Evolutionary conservation across 2,113 vertebrate species (phyloP).

Genomic region (Cricetomys ansorgei): DNA sequence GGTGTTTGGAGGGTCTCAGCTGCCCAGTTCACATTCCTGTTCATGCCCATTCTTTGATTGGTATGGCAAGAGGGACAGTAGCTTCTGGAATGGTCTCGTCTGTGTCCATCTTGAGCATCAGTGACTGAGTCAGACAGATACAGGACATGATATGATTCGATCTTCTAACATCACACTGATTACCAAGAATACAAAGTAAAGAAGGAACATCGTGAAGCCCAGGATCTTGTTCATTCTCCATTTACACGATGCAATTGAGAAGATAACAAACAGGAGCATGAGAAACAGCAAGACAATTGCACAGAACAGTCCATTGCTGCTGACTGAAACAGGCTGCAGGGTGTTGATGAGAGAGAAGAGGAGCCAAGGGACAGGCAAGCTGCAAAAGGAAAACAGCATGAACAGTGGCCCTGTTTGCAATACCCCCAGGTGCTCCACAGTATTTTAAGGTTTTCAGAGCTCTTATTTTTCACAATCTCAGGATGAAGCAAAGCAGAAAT

Average conservation of each 20-base stretch:
- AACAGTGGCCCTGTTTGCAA: not conserved
- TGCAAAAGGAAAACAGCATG: constrained; percentile 80
- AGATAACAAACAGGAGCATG: constrained; percentile 98
- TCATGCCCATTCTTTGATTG: not conserved
- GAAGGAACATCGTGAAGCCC: constrained; percentile 95
- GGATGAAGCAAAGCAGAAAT: not conserved
- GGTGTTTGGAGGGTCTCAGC: not conserved
- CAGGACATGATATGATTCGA: constrained; percentile 93
- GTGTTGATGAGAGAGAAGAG: constrained; percentile 89
- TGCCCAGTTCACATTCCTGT: not conserved
- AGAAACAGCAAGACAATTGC: constrained; percentile 97
- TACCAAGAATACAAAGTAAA: constrained; percentile 96
- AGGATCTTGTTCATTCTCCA: constrained; percentile 98
- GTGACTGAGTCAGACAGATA: constrained; percentile 87
- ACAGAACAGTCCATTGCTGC: constrained; percentile 98
- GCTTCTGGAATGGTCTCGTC: not conserved
- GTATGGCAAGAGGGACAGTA: not conserved
- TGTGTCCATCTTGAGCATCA: not conserved
- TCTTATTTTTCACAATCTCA: not conserved
- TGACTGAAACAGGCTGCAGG: constrained; percentile 92
- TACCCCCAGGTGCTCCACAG: not conserved
- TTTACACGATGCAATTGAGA: constrained; percentile 93
- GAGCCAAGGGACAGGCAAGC: constrained; percentile 95
- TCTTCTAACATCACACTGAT: constrained; percentile 97
- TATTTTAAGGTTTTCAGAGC: not conserved